These are phyloP conservation scores for Heliconius hortense DNA, from an alignment of 2,888 invertebrate species.

Conservation along the genomic window DNA sequence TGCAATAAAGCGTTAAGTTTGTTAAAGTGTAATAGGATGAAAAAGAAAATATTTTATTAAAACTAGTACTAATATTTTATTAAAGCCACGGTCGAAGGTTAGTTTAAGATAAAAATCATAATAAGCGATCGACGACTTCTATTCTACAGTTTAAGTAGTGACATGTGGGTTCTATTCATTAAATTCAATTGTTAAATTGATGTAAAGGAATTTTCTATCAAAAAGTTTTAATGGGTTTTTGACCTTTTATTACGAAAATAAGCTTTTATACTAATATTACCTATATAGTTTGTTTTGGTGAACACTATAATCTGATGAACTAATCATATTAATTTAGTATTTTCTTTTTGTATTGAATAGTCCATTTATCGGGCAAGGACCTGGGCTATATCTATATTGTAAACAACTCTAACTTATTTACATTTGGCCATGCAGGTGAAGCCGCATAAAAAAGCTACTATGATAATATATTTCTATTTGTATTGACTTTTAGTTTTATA, in stretches of 20 bases:
- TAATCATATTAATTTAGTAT: not conserved
- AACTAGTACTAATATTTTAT: no score
- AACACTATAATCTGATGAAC: not conserved
- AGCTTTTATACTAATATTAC: not conserved
- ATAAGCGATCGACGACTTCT: not conserved
- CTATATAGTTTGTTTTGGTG: not conserved
- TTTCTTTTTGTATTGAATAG: not conserved
- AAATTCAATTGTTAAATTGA: slow-evolving; percentile 24
- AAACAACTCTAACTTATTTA: no score
- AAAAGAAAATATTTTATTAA: not conserved
- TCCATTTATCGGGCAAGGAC: not conserved
- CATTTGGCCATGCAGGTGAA: not conserved
- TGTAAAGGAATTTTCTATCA: slow-evolving; percentile 1
- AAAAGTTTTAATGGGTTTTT: slow-evolving; percentile 14
- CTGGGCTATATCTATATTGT: not conserved
- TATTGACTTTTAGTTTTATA: not conserved
- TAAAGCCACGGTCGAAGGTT: not conserved
- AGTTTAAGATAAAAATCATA: not conserved
- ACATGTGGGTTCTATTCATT: slow-evolving; percentile 15
- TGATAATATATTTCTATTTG: not conserved
- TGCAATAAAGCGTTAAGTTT: no score
- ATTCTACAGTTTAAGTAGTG: not conserved
- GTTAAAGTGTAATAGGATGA: no score
- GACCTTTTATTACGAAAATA: not conserved
- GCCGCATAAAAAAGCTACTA: not conserved